phyloP scores from a whole-genome alignment of 2,113 vertebrate species.

The Rutilus rutilus region DNA sequence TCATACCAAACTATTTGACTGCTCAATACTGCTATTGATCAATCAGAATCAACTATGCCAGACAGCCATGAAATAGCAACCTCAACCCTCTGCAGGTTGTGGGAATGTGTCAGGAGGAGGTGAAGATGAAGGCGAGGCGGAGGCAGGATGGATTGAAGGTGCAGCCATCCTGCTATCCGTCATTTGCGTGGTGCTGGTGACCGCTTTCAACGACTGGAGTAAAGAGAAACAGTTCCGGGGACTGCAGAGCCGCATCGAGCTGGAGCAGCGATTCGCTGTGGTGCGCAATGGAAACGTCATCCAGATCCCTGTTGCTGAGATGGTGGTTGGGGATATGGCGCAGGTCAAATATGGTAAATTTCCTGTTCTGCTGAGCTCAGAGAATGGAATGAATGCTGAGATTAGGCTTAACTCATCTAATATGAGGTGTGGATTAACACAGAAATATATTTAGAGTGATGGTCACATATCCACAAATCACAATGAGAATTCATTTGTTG shows the following conservation, averaged over 20 bases:
- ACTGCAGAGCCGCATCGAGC: conserved; percentile 91
- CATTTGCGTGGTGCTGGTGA: conserved; percentile 91
- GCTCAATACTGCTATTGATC: neutral
- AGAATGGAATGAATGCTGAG: conserved; percentile 16
- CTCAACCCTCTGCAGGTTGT: conserved; percentile 71
- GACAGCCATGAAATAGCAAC: neutral
- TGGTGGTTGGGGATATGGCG: conserved; percentile 90
- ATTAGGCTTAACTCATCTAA: conserved; percentile 24
- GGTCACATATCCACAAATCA: conserved; percentile 16
- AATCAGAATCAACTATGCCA: neutral
- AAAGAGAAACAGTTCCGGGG: conserved; percentile 96
- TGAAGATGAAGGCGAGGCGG: conserved; percentile 85
- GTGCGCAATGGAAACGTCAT: conserved; percentile 86
- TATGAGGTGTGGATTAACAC: conserved; percentile 25
- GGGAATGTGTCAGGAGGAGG: conserved; percentile 73
- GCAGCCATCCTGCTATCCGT: conserved; percentile 91
- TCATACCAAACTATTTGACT: neutral
- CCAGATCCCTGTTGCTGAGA: conserved; percentile 88
- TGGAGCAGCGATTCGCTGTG: conserved; percentile 83
- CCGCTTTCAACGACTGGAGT: conserved; percentile 95
- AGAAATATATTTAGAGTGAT: neutral
- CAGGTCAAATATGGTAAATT: conserved; percentile 92
- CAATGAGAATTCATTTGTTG: conserved; percentile 14
- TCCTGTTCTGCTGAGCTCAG: neutral
- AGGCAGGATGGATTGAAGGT: conserved; percentile 92